Conservation (phyloP, 2,797 vertebrate genomes). For the Chaunax sp. region DNA sequence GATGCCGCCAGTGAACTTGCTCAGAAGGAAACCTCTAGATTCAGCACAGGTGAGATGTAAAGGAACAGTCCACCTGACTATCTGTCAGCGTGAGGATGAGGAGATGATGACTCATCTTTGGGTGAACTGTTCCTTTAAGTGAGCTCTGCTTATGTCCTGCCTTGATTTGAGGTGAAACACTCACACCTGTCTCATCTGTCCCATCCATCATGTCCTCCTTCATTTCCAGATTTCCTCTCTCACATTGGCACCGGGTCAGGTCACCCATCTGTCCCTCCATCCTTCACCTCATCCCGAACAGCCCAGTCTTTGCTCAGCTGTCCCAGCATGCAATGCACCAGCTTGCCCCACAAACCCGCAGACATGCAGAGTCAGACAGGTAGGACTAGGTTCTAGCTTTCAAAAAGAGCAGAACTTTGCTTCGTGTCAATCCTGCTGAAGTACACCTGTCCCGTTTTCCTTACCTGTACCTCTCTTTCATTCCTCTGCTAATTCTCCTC, state of each 20-base stretch:
- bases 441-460: too few species aligned
- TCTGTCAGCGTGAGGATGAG: too few species aligned
- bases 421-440: background rate
- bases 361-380: constrained; percentile 77
- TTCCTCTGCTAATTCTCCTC: constrained; percentile 5
- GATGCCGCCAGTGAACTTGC: constrained; percentile 83
- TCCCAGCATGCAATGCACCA: constrained; percentile 72
- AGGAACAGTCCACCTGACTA: background rate
- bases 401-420: too few species aligned
- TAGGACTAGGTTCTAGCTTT: constrained; percentile 41
- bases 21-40: constrained; percentile 57
- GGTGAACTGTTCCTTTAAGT: too few species aligned
- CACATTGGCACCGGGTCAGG: constrained; percentile 57
- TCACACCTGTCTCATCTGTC: background rate
- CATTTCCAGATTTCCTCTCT: constrained; percentile 75
- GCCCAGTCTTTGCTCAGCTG: constrained; percentile 74
- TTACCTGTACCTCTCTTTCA: background rate
- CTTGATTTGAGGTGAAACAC: background rate
- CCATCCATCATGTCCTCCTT: constrained; percentile 2
- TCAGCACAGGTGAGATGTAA: constrained; percentile 51
- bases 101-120: too few species aligned
- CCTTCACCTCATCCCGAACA: constrained; percentile 74
- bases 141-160: too few species aligned
- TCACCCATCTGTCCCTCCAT: constrained; percentile 75
- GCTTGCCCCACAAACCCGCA: constrained; percentile 62